phyloP scores from a whole-genome alignment of 2,113 vertebrate species.

The Anarhynchus alexandrinus region DNA sequence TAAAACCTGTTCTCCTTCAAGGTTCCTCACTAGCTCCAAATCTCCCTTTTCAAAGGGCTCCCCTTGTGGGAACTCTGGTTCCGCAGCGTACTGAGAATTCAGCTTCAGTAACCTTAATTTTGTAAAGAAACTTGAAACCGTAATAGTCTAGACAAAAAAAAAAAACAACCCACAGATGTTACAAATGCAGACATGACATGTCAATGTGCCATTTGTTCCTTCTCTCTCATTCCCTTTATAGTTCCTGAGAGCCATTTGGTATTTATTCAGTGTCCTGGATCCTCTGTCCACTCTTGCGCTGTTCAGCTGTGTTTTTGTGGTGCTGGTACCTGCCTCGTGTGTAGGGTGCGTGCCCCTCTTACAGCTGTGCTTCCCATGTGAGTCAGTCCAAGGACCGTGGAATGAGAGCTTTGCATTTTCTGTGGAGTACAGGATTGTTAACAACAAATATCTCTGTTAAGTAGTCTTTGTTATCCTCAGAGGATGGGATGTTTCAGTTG shows the following conservation, averaged over 20 bases:
- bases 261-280: background rate
- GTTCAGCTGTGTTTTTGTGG: background rate
- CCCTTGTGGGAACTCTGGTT: background rate
- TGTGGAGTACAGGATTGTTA: background rate
- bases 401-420: background rate
- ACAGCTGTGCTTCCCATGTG: rapidly evolving
- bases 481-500: background rate
- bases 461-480: background rate
- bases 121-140: background rate
- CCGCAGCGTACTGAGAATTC: background rate
- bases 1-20: background rate
- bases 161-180: background rate
- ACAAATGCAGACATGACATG: background rate
- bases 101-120: background rate
- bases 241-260: background rate
- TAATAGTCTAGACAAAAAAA: background rate
- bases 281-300: background rate
- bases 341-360: rapidly evolving
- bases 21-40: background rate
- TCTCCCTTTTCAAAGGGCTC: background rate
- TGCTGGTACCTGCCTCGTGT: background rate
- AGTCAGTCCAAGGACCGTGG: background rate
- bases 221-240: background rate
- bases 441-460: background rate
- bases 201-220: background rate